These are phyloP conservation scores for Galerucella calmariensis DNA, from an alignment of 2,888 invertebrate genomes.

Conservation along the genomic window DNA sequence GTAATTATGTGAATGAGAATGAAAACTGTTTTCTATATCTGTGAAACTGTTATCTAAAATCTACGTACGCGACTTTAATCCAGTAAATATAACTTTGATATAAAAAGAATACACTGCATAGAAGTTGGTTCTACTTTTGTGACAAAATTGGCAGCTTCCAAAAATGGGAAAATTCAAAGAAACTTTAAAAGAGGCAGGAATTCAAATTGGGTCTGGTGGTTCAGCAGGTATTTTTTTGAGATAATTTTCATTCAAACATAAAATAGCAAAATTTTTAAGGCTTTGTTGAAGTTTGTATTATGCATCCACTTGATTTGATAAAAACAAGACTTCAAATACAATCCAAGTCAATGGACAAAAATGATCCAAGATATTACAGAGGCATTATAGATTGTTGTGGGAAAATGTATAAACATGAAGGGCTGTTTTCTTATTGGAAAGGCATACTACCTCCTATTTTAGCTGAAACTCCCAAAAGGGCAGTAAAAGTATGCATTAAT, in stretches of 20 bases:
- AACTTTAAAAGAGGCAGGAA: conserved; percentile 73
- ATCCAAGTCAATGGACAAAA: conserved; percentile 61
- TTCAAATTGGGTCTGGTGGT: conserved; percentile 89
- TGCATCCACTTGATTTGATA: conserved; percentile 95
- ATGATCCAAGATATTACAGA: conserved; percentile 71
- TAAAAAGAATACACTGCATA: not conserved
- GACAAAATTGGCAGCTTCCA: not conserved
- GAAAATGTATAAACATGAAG: conserved; percentile 90
- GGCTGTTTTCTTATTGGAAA: conserved; percentile 88
- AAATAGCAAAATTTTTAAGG: conserved; percentile 62
- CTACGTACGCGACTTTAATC: not conserved
- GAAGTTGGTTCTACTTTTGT: not conserved
- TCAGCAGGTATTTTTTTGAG: conserved; percentile 74
- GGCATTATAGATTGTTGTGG: conserved; percentile 88
- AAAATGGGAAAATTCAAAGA: conserved; percentile 50
- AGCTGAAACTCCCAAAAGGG: conserved; percentile 94
- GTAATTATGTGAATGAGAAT: not conserved
- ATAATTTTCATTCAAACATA: conserved; percentile 21
- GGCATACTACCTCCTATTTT: conserved; percentile 93
- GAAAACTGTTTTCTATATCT: not conserved
- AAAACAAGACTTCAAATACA: conserved; percentile 91
- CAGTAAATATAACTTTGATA: not conserved
- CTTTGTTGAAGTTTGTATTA: conserved; percentile 93
- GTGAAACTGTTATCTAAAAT: conserved; percentile 9
- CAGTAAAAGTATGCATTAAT: conserved; percentile 75